phyloP scores from a whole-genome alignment of 2,888 invertebrate species.

The Xylota segnis region DNA sequence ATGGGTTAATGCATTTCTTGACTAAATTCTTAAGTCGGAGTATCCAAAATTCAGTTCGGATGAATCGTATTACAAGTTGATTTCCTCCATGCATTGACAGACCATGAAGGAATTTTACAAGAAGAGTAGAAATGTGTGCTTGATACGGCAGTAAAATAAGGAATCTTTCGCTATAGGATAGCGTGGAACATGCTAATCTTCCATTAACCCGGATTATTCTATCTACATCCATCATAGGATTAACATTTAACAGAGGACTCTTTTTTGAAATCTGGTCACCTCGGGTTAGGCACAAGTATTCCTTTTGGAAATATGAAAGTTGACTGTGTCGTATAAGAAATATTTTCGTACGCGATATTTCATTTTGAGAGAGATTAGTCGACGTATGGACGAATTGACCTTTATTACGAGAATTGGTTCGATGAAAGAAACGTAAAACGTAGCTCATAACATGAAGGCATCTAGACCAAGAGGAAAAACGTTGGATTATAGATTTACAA shows the following conservation, averaged over 20 bases:
- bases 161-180: neutral
- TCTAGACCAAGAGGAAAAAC: too few relatives aligned
- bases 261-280: neutral
- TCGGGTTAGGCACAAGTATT: too few relatives aligned
- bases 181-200: conserved; percentile 6
- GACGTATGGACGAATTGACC: too few relatives aligned
- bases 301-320: too few relatives aligned
- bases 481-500: too few relatives aligned
- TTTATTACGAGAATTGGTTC: too few relatives aligned
- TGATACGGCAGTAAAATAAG: neutral
- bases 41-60: conserved; percentile 18
- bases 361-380: too few relatives aligned
- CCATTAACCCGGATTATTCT: conserved; percentile 5
- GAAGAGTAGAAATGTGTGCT: conserved; percentile 4
- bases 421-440: too few relatives aligned
- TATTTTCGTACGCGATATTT: too few relatives aligned
- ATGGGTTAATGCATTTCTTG: conserved; percentile 21
- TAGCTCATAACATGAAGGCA: too few relatives aligned
- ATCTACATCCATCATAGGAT: conserved; percentile 1
- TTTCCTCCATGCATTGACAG: conserved; percentile 34
- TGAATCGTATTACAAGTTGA: conserved; percentile 18
- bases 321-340: too few relatives aligned
- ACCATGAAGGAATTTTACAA: conserved; percentile 15
- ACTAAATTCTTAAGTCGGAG: conserved; percentile 19
- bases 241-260: neutral